Evolutionary conservation across 2,113 vertebrate species (phyloP), one percentile per base, ranked within the genome.

Genomic region (Cyphomyrus plagiostoma): DNA sequence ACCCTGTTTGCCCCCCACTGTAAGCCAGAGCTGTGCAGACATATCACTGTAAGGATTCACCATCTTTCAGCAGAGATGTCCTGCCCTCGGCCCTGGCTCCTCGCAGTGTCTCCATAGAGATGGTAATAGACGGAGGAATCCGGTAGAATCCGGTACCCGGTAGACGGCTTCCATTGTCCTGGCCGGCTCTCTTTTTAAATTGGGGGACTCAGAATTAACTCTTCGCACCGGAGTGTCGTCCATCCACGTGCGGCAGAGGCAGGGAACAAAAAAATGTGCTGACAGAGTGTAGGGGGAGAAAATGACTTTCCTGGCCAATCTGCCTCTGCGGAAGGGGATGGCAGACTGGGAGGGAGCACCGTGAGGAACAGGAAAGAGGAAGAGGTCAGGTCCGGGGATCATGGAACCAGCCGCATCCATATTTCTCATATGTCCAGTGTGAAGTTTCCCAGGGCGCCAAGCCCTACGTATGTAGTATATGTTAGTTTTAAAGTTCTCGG

Each of bases 101-200:
- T 15, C 58, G 62, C 80, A 88, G 46, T 83, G 42, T 39, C 8
- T 62, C 89, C 84, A 88, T 84, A 90, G 70, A 88, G 88, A 90
- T 90, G 89, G 86, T 90, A 90, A 90, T 90, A 42, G 58, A n/a
- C 2, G 1, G 53, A 7, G 21, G 39, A 82, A 83, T 88, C 53
- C 42, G 21, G 56, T 88, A 88, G 77, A 19, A 35, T 35, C 35
- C 35, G 35, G 35, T 35, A 83, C 84, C 53, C 42, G 21, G 56
- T 88, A 88, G 77, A 19, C 35, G 35, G 21, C 85, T 53, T n/a
- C 9, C 70, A 86, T 90, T 90, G 89, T 90, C 62, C 70, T 0
- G 9, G 17, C 3, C n/a, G 2, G 8, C 35, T 52, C 23, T 83
- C 70, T 87, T 70, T 85, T 42, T 45, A 62, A 88, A 90, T 83